Evolutionary conservation across 2,797 vertebrate species (phyloP).

Genomic region (Podargus strigoides): DNA sequence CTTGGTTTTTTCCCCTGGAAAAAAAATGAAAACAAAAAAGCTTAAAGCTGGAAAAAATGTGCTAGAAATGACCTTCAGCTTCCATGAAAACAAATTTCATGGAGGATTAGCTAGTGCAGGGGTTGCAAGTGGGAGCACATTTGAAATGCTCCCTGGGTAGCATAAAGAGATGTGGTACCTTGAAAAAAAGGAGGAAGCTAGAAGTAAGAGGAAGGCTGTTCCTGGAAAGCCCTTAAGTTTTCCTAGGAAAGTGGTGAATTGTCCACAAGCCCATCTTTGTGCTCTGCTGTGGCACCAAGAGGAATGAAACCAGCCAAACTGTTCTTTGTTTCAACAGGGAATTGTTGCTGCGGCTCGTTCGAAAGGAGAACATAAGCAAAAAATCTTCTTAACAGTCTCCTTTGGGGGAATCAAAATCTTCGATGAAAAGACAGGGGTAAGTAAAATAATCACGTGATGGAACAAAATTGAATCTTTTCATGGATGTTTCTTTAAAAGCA

Average conservation of each 20-base stretch:
- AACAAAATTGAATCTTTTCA: not conserved
- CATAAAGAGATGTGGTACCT: not conserved
- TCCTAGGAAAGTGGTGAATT: not conserved
- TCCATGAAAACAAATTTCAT: slow-evolving; percentile 28
- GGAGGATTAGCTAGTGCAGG: not conserved
- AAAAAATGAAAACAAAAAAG: not conserved
- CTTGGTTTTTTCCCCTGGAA: accelerated
- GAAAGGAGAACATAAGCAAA: slow-evolving; percentile 98
- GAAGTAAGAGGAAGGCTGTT: not conserved
- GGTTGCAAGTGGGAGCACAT: not conserved
- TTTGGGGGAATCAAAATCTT: slow-evolving; percentile 99
- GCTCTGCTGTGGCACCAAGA: not conserved
- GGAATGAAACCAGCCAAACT: not conserved
- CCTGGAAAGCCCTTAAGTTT: not conserved
- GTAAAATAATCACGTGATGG: slow-evolving; percentile 54
- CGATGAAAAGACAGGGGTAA: slow-evolving; percentile 98
- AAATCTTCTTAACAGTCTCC: slow-evolving; percentile 96
- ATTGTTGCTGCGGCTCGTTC: slow-evolving; percentile 91
- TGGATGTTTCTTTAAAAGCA: slow-evolving; percentile 4
- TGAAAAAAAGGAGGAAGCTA: not conserved
- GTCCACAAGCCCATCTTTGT: not conserved
- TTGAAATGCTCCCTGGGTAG: not conserved
- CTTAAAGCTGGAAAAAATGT: not conserved
- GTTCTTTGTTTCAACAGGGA: slow-evolving; percentile 79
- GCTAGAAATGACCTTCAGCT: slow-evolving; percentile 36